Evolutionary conservation across 2,797 vertebrate genomes (phyloP).

Genomic region (Psittacula echo): DNA sequence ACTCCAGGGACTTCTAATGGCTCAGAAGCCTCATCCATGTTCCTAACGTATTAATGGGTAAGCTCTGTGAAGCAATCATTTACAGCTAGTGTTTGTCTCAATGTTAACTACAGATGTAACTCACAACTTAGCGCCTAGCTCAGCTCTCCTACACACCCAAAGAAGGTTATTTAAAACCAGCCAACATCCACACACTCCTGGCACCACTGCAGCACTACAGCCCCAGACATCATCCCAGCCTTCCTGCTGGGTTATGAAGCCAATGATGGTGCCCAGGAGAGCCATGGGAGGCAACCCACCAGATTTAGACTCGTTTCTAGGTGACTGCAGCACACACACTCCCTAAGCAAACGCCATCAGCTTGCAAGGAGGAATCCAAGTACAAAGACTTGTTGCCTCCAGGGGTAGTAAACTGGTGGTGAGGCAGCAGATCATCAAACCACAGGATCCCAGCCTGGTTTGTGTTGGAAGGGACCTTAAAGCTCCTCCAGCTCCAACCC

Average conservation of each 20-base stretch:
- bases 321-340: rapidly evolving
- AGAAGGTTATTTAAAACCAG: background rate
- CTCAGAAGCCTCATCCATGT: background rate
- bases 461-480: background rate
- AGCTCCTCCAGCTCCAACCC: background rate
- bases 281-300: background rate
- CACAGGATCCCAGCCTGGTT: background rate
- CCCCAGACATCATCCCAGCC: background rate
- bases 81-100: background rate
- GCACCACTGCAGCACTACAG: background rate
- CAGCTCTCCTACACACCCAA: background rate
- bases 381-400: background rate
- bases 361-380: background rate
- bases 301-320: rapidly evolving
- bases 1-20: background rate
- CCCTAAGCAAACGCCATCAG: too few relatives aligned
- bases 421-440: rapidly evolving
- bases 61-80: background rate
- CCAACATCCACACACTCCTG: background rate
- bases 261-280: background rate
- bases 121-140: background rate
- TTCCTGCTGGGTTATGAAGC: background rate
- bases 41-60: background rate
- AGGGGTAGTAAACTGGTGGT: background rate
- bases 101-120: background rate